A percentile compares a stretch with the other conserved stretches of the same genome.
Evolutionary conservation across 1,140 invertebrate genomes (phyloP).

Genomic region (Probaryconus sp.): DNA sequence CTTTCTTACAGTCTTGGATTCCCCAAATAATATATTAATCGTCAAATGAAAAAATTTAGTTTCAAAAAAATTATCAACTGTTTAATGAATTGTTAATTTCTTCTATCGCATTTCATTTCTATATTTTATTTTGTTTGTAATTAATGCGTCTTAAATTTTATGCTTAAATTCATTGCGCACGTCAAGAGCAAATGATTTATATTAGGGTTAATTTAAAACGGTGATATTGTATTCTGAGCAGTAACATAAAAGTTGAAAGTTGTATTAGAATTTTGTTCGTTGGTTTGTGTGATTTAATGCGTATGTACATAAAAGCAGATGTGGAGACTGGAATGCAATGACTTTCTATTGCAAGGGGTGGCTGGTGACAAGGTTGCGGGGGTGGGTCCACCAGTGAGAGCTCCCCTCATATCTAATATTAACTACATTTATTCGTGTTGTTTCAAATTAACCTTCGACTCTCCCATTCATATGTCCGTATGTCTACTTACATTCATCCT

Average conservation of each 20-base stretch:
- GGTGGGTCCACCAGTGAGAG: constrained; percentile 51
- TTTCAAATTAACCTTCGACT: constrained; percentile 76
- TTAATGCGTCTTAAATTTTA: too few species aligned
- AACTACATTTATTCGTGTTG: constrained; percentile 76
- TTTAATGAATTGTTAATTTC: too few species aligned
- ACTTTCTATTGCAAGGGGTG: constrained; percentile 62
- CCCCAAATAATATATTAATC: too few species aligned
- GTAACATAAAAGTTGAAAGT: background rate
- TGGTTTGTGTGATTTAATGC: constrained; percentile 29
- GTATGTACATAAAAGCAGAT: constrained; percentile 64
- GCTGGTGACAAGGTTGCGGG: constrained; percentile 65
- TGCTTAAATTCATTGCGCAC: too few species aligned
- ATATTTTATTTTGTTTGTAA: too few species aligned
- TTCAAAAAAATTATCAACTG: too few species aligned
- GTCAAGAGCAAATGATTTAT: too few species aligned
- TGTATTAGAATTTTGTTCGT: constrained; percentile 9
- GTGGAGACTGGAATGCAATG: constrained; percentile 59
- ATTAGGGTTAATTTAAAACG: too few species aligned
- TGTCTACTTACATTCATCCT: constrained; percentile 64
- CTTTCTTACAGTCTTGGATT: too few species aligned
- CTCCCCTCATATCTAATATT: constrained; percentile 73
- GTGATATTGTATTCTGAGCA: too few species aligned
- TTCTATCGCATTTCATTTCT: too few species aligned
- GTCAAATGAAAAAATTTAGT: too few species aligned
- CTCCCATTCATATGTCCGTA: constrained; percentile 68